Evolutionary conservation across 2,888 invertebrate genomes (phyloP), one percentile per base, ranked within the genome.

Genomic region (Hartigia nigra): DNA sequence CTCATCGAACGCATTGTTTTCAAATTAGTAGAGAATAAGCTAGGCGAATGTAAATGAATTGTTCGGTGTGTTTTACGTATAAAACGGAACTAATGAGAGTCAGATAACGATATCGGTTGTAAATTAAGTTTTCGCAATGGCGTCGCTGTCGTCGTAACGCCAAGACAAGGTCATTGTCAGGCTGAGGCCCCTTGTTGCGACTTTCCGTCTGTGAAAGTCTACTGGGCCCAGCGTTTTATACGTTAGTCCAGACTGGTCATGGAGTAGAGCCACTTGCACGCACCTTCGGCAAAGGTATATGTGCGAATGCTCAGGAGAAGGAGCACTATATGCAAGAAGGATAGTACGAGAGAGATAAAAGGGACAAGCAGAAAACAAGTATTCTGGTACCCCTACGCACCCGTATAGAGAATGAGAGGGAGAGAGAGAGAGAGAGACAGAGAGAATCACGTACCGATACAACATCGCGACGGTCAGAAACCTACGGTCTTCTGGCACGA

Each of bases 121-220:
- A 31, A 70, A 70, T 70, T 12, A 32, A 72, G 12, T 32, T 31
- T 72, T 72, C 72, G 72, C 72, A 32, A 32, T 72, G 31, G 31
- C 72, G 23, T 32, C 31, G 31, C 12, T 31, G 31, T 12, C 36
- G 75, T 31, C 31, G 32, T 72, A 12, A 31, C 77, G 77, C 75
- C 55, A 74, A 77, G 35, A 74, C 79, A 85, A 84, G 86, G 86
- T 84, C 87, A 86, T 83, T 87, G 83, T 82, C 84, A 80, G 81
- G 82, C 78, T 70, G 78, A 74, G 78, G 79, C 78, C 81, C 76
- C 81, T 77, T 76, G 74, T 81, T 82, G 11, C 23, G 32, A 39
- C 36, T 79, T 36, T 55, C 9, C 55, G 55, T 9, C 23, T 23
- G 55, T 55, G 55, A 55, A 55, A 23, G 55, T 55, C 55, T 55